A percentile compares a stretch with the other conserved stretches of the same genome.
Conservation (phyloP, 2,888 invertebrate species). For the Podotricha telesiphe region DNA sequence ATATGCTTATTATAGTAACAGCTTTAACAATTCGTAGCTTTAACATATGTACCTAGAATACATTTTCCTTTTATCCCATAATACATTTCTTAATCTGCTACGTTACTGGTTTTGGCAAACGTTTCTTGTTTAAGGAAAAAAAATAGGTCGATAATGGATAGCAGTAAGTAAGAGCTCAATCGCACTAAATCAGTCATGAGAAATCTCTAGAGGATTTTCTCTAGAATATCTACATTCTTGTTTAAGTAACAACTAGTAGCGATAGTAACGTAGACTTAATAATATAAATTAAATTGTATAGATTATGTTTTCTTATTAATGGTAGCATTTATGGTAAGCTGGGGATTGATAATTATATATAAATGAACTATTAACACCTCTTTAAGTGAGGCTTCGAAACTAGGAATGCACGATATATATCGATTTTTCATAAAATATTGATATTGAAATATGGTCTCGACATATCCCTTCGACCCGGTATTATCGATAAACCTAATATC, state of each 20-base stretch:
- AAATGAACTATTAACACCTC: too few relatives aligned
- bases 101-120: slow-evolving; percentile 12
- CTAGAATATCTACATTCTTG: neutral
- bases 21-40: neutral
- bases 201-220: slow-evolving; percentile 12
- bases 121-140: slow-evolving; percentile 12
- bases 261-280: neutral
- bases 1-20: too few relatives aligned
- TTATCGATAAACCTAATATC: too few relatives aligned
- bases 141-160: slow-evolving; percentile 7
- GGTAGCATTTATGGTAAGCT: too few relatives aligned
- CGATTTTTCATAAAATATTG: too few relatives aligned
- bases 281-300: neutral
- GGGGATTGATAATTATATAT: too few relatives aligned
- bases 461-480: too few relatives aligned
- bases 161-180: neutral
- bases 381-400: too few relatives aligned
- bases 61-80: neutral
- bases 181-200: slow-evolving; percentile 21
- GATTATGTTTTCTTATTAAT: too few relatives aligned
- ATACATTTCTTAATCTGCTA: slow-evolving; percentile 5
- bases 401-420: too few relatives aligned
- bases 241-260: neutral
- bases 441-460: too few relatives aligned
- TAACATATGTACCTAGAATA: neutral